Evolutionary conservation across 1,140 invertebrate species (phyloP).

Genomic region (Aphis gossypii): DNA sequence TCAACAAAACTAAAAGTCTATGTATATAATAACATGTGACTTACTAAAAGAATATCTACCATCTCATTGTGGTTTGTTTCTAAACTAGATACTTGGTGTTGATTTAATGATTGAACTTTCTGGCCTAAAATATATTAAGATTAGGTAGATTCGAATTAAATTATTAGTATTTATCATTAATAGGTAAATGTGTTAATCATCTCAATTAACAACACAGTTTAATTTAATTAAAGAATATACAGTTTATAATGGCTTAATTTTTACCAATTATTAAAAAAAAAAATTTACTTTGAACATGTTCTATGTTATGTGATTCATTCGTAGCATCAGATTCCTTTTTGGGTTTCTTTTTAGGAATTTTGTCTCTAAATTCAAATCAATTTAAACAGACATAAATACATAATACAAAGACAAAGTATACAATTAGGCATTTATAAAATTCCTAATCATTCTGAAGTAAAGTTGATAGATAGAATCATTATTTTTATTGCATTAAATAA

Average conservation of each 20-base stretch:
- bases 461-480: neutral
- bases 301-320: neutral
- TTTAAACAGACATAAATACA: neutral
- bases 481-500: neutral
- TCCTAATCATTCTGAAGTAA: neutral
- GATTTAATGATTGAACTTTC: neutral
- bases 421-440: neutral
- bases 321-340: neutral
- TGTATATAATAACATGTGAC: neutral
- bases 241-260: neutral
- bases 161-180: neutral
- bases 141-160: neutral
- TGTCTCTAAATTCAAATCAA: neutral
- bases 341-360: neutral
- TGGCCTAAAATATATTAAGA: slow-evolving; percentile 3
- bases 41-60: slow-evolving; percentile 13
- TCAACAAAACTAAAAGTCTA: neutral
- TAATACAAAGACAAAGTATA: neutral
- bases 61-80: neutral
- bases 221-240: neutral
- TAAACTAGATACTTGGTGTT: neutral
- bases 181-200: neutral
- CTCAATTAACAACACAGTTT: neutral
- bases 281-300: neutral
- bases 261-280: neutral